Evolutionary conservation across 2,888 invertebrate genomes (phyloP).

Genomic region (Mongoloraphidia duomilia): DNA sequence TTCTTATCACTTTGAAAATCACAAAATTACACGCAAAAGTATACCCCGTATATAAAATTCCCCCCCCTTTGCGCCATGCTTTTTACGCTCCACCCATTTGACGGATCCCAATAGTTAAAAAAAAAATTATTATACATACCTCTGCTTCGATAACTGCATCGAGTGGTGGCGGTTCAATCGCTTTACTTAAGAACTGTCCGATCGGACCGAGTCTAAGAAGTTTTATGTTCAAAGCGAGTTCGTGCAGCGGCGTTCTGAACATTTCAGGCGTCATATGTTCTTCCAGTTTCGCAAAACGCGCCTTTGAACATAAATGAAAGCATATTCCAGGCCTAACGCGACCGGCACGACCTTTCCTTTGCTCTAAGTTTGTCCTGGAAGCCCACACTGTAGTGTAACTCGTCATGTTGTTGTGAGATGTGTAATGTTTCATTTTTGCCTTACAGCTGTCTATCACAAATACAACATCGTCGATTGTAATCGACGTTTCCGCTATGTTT

Average conservation of each 20-base stretch:
- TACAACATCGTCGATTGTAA: constrained; percentile 97
- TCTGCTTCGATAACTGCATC: constrained; percentile 98
- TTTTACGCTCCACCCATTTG: too few species aligned
- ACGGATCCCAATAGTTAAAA: too few species aligned
- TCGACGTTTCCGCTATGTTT: constrained; percentile 96
- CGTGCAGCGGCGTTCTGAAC: constrained; percentile 93
- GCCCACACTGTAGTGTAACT: constrained; percentile 97
- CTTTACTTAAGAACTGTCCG: constrained; percentile 88
- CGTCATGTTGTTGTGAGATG: constrained; percentile 97
- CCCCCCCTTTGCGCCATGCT: too few species aligned
- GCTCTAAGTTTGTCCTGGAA: constrained; percentile 85
- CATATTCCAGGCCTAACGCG: constrained; percentile 87
- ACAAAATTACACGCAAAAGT: too few species aligned
- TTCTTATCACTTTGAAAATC: too few species aligned
- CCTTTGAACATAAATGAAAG: constrained; percentile 78
- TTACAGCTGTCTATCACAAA: constrained; percentile 96
- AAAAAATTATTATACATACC: constrained; percentile 41
- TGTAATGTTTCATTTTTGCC: constrained; percentile 93
- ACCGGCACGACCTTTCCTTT: constrained; percentile 89
- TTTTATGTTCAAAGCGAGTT: constrained; percentile 83
- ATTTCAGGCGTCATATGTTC: constrained; percentile 95
- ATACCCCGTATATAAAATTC: too few species aligned
- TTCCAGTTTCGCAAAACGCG: constrained; percentile 57
- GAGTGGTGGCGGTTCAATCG: constrained; percentile 90
- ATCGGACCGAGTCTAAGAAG: constrained; percentile 81